Evolutionary conservation across 2,797 vertebrate species (phyloP).

Genomic region (Melanotaenia parkinsoni): DNA sequence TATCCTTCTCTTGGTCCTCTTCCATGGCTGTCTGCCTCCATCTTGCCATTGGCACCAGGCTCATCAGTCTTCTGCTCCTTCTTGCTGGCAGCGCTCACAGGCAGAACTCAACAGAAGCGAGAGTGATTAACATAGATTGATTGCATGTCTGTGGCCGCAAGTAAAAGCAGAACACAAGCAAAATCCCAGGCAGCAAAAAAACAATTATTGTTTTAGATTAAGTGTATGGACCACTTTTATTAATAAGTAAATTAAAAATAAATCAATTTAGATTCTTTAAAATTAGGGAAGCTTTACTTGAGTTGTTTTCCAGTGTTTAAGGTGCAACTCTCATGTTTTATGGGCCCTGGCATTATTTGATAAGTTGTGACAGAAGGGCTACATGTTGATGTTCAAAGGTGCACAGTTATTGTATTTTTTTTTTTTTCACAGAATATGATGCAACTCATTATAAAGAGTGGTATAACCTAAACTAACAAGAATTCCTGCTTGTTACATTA

Average conservation of each 20-base stretch:
- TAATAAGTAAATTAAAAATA: not conserved
- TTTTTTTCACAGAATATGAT: not conserved
- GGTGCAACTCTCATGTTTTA: not conserved
- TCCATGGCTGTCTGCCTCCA: not conserved
- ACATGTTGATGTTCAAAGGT: no score
- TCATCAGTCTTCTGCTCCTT: conserved; percentile 3
- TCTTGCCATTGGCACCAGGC: conserved; percentile 3
- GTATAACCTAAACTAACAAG: not conserved
- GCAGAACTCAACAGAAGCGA: not conserved
- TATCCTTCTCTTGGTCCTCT: not conserved
- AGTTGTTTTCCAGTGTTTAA: not conserved
- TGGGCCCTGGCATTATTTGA: not conserved
- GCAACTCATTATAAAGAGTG: not conserved
- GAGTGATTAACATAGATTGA: not conserved
- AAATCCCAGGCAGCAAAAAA: not conserved
- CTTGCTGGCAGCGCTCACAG: not conserved
- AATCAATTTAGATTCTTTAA: not conserved
- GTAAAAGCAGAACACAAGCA: not conserved
- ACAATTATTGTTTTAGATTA: not conserved
- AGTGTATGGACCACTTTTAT: not conserved
- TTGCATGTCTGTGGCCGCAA: not conserved
- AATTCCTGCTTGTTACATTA: not conserved
- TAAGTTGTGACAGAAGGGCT: not conserved
- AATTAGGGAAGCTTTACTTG: not conserved
- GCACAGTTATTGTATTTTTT: no score